Evolutionary conservation across 1,140 invertebrate species (phyloP).

Genomic region (Drosophila prosaltans): DNA sequence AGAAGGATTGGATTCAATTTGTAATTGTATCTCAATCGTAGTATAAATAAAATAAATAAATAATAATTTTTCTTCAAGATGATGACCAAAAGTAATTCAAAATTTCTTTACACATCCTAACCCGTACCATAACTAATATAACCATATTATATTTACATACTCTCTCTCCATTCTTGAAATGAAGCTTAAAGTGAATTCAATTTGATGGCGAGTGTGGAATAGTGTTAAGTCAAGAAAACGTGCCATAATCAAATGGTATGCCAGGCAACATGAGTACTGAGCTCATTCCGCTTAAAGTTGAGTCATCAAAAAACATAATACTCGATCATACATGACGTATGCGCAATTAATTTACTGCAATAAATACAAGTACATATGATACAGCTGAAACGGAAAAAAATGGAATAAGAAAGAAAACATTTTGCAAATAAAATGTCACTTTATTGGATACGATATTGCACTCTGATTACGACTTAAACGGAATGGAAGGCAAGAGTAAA

Average conservation of each 20-base stretch:
- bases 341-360: slow-evolving; percentile 70
- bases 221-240: slow-evolving; percentile 36
- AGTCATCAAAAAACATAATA: slow-evolving; percentile 32
- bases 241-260: slow-evolving; percentile 26
- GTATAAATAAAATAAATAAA: too few species aligned
- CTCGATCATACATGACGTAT: slow-evolving; percentile 63
- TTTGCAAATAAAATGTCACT: slow-evolving; percentile 41
- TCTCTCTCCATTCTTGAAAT: slow-evolving; percentile 8
- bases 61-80: too few species aligned
- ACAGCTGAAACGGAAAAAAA: slow-evolving; percentile 17
- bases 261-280: slow-evolving; percentile 20
- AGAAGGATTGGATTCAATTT: too few species aligned
- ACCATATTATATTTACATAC: background rate
- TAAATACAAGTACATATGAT: slow-evolving; percentile 42
- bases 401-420: slow-evolving; percentile 31
- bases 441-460: slow-evolving; percentile 65
- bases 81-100: too few species aligned
- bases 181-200: slow-evolving; percentile 26
- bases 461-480: slow-evolving; percentile 68
- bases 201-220: slow-evolving; percentile 18
- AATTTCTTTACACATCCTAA: too few species aligned
- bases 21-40: too few species aligned
- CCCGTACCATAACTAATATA: background rate
- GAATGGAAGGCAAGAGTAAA: slow-evolving; percentile 6
- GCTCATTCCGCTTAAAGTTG: slow-evolving; percentile 29